Evolutionary conservation across 1,140 invertebrate genomes (phyloP).

Genomic region (Drosophila sp.): DNA sequence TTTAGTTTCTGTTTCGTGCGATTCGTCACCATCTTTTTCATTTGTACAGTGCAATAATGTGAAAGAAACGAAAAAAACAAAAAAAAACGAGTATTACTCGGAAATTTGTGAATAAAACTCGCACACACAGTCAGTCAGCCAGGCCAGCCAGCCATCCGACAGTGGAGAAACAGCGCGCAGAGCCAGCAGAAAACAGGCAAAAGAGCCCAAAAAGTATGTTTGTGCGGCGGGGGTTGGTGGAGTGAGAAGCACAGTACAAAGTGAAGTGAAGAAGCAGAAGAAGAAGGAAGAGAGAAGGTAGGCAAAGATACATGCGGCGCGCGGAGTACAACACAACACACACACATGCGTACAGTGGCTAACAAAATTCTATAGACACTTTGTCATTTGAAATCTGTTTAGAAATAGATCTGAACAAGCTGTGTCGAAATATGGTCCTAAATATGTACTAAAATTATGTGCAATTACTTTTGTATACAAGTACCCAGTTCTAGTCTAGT

Average conservation of each 20-base stretch:
- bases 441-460: too few species aligned
- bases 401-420: too few species aligned
- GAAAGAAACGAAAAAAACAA: constrained; percentile 40
- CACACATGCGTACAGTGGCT: constrained; percentile 13
- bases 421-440: too few species aligned
- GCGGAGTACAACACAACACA: constrained; percentile 3
- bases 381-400: too few species aligned
- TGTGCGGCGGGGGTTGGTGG: constrained; percentile 8
- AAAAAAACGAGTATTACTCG: constrained; percentile 78
- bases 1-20: constrained; percentile 63
- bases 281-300: constrained; percentile 12
- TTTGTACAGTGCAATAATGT: constrained; percentile 31
- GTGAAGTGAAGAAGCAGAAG: constrained; percentile 6
- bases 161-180: constrained; percentile 30
- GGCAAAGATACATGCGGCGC: constrained; percentile 8
- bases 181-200: constrained; percentile 22
- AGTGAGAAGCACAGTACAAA: constrained; percentile 6
- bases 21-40: constrained; percentile 70
- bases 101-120: constrained; percentile 67
- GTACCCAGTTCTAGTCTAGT: too few species aligned
- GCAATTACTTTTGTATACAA: too few species aligned
- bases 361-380: neutral
- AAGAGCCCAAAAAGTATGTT: constrained; percentile 20
- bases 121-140: constrained; percentile 36
- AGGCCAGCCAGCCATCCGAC: neutral